Base-by-base conservation (phyloP, 2,888 invertebrate genomes). In the Cantharis flavilabris region DNA sequence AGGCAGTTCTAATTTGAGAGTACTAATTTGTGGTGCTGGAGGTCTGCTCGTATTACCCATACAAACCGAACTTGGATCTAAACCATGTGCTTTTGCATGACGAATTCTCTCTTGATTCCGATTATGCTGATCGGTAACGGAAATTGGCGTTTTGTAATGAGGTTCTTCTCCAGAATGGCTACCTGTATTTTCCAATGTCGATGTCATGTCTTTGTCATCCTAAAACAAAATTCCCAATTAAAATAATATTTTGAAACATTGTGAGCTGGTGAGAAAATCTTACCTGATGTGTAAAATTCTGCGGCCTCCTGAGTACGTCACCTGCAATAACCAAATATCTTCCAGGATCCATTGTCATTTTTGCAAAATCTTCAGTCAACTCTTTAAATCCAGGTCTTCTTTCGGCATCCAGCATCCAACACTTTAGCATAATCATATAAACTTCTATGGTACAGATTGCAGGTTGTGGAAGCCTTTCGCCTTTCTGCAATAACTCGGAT, bases 391-490 rank as follows among this genome's bases (percentile, higher is more conserved):
- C 94, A 0, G 99, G 99, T 75, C 99, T 91, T 83, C 96, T 95
- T 83, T 98, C 98, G 0, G 98, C 97, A 85, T 98, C 97, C 79
- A 98, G 89, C 94, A 98, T 96, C 99, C 99, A 99, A 88, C 99
- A 99, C 80, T 98, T 97, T 76, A 99, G 94, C 93, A 99, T 94
- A 10, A 98, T 94, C 92, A 98, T 96, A 88, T 99, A 99, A 33
- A 99, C 96, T 84, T 99, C 98, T 79, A 98, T 92, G 0, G 98
- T 97, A 86, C 98, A 98, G 81, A 98, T 97, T 74, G 92, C 90
- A 0, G 99, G 99, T 86, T 99, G 99, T 0, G 95, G 95, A 77
- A 99, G 90, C 81, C 98, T 93, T 82, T 97, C 93, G 0, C 99
- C 99, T 86, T 97, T 97, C 88, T 98, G 97, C 80, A 99, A 92